Conservation (phyloP, 2,113 vertebrate species). For the Dendropsophus ebraccatus region DNA sequence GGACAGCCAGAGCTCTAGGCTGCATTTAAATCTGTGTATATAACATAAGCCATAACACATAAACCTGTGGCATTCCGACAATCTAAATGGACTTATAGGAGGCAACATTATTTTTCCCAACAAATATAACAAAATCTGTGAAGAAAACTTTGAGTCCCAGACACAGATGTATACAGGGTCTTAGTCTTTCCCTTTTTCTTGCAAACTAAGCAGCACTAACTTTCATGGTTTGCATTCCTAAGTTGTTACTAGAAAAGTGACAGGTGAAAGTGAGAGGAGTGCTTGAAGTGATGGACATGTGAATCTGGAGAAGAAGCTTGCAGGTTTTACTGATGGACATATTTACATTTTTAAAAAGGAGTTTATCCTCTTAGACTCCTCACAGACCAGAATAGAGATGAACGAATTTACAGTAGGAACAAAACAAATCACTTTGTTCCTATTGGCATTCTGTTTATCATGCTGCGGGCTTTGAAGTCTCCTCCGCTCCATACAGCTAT, state of each 20-base stretch:
- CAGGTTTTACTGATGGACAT: background rate
- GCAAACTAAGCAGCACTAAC: background rate
- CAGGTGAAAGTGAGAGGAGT: background rate
- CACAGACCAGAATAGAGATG: background rate
- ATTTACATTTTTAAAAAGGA: background rate
- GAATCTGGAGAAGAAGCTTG: background rate
- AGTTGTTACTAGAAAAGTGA: background rate
- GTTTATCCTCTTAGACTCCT: background rate
- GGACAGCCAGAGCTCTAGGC: too few relatives aligned
- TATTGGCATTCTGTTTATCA: too few relatives aligned
- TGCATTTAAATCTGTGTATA: too few relatives aligned
- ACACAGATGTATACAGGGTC: background rate
- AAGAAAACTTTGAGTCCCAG: too few relatives aligned
- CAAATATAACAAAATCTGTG: background rate
- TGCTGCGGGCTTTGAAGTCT: too few relatives aligned
- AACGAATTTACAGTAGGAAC: too few relatives aligned
- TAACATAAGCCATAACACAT: too few relatives aligned
- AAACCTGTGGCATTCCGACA: too few relatives aligned
- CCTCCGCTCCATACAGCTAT: too few relatives aligned
- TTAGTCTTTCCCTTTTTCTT: background rate
- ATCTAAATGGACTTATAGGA: too few relatives aligned
- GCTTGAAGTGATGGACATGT: background rate
- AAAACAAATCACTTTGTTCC: too few relatives aligned
- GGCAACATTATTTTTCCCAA: too few relatives aligned
- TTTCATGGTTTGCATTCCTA: background rate